Percentiles rank a stretch among this genome's conserved stretches.
Evolutionary conservation across 2,888 invertebrate species (phyloP).

Genomic region (Stenodema calcarata): DNA sequence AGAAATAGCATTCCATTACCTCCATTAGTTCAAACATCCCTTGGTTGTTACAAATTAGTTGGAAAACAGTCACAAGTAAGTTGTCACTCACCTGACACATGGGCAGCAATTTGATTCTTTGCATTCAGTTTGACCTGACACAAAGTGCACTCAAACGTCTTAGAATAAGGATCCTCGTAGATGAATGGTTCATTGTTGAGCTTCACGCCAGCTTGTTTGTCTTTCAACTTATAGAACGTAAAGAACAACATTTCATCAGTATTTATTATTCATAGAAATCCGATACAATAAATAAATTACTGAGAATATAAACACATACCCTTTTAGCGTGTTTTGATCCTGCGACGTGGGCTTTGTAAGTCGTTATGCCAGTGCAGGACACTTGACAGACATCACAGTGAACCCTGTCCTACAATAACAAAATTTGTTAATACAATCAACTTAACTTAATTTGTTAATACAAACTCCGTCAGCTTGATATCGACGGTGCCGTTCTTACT

Average conservation of each 20-base stretch:
- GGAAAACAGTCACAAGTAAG: too few relatives aligned
- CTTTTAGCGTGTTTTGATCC: slow-evolving; percentile 61
- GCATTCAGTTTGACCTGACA: slow-evolving; percentile 52
- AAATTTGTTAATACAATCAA: too few relatives aligned
- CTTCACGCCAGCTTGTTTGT: neutral
- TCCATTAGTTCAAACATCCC: too few relatives aligned
- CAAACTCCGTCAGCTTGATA: too few relatives aligned
- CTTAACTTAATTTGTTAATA: too few relatives aligned
- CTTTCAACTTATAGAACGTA: slow-evolving; percentile 10
- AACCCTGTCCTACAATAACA: slow-evolving; percentile 56
- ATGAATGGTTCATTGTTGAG: slow-evolving; percentile 15
- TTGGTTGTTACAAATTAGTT: too few relatives aligned
- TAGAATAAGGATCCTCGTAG: slow-evolving; percentile 21
- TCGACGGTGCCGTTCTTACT: neutral
- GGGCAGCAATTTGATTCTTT: slow-evolving; percentile 50
- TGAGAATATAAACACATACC: slow-evolving; percentile 52
- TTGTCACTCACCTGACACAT: slow-evolving; percentile 48
- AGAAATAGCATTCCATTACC: too few relatives aligned
- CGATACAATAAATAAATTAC: neutral
- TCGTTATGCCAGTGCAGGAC: slow-evolving; percentile 63
- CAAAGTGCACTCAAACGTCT: slow-evolving; percentile 49
- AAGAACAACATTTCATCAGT: neutral
- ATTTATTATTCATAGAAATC: neutral
- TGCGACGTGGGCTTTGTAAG: slow-evolving; percentile 63
- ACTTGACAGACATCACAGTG: slow-evolving; percentile 63